Percentiles rank a stretch among this genome's conserved stretches.
Evolutionary conservation across 2,888 invertebrate species (phyloP).

Genomic region (Nephrotoma flavescens): DNA sequence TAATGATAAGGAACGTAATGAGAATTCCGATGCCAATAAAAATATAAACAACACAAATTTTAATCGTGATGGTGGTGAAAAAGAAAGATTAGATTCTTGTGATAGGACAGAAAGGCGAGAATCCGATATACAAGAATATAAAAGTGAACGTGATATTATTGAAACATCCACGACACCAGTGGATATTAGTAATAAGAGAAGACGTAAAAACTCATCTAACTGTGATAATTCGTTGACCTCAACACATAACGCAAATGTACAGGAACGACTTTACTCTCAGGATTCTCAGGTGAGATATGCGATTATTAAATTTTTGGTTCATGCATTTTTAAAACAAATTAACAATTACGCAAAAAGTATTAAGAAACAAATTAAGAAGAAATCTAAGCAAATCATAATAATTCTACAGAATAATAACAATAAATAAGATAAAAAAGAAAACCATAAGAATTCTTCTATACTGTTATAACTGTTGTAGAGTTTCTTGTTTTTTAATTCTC

Average conservation of each 20-base stretch:
- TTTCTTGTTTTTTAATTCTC: neutral
- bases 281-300: slow-evolving; percentile 44
- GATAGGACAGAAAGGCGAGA: slow-evolving; percentile 30
- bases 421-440: neutral
- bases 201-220: slow-evolving; percentile 41
- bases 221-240: slow-evolving; percentile 47
- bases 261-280: slow-evolving; percentile 46
- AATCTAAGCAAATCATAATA: neutral
- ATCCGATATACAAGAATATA: slow-evolving; percentile 22
- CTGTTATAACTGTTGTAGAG: neutral
- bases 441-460: neutral
- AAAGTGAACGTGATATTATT: slow-evolving; percentile 35
- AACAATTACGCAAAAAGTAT: neutral
- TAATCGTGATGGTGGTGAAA: slow-evolving; percentile 21
- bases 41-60: neutral
- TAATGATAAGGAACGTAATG: slow-evolving; percentile 21
- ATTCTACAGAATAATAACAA: neutral
- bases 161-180: slow-evolving; percentile 33
- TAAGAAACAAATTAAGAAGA: neutral
- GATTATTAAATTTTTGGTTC: neutral
- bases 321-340: neutral
- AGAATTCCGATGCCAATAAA: neutral
- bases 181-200: slow-evolving; percentile 39
- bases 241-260: slow-evolving; percentile 37
- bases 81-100: slow-evolving; percentile 24